Percentiles rank a stretch among this genome's conserved stretches.
Conservation (phyloP, 2,113 vertebrate genomes). For the Clarias macrocephalus region DNA sequence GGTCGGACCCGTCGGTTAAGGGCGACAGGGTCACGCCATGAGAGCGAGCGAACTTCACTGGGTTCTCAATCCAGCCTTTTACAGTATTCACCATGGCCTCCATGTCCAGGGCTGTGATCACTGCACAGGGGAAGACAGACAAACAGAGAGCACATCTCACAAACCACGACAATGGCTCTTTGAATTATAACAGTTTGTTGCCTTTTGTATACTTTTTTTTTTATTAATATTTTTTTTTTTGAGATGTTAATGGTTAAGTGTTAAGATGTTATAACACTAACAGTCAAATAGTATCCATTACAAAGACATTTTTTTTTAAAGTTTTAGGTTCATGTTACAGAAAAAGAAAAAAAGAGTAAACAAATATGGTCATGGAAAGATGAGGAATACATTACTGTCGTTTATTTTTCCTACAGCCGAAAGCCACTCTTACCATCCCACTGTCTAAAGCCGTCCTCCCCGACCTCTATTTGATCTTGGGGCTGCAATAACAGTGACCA, state of each 20-base stretch:
- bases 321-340: conserved; percentile 39
- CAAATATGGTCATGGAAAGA: conserved; percentile 51
- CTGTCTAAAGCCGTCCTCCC: conserved; percentile 70
- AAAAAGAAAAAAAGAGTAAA: conserved; percentile 18
- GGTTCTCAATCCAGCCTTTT: conserved; percentile 78
- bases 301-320: conserved; percentile 12
- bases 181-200: not conserved
- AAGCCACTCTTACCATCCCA: conserved; percentile 75
- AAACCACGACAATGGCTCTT: conserved; percentile 26
- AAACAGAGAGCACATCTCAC: conserved; percentile 52
- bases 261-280: conserved; percentile 16
- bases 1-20: conserved; percentile 57
- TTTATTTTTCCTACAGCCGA: conserved; percentile 70
- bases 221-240: not conserved
- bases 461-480: conserved; percentile 70
- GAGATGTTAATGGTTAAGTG: conserved; percentile 40
- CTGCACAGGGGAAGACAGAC: conserved; percentile 62
- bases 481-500: conserved; percentile 72
- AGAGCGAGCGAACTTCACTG: conserved; percentile 78
- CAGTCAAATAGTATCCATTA: conserved; percentile 13
- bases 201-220: not conserved
- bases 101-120: conserved; percentile 78
- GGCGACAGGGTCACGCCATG: conserved; percentile 72
- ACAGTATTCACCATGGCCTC: conserved; percentile 78
- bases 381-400: conserved; percentile 56